A percentile compares a stretch with the other conserved stretches of the same genome.
Conservation (phyloP, 2,113 vertebrate species). For the Rattus rattus region DNA sequence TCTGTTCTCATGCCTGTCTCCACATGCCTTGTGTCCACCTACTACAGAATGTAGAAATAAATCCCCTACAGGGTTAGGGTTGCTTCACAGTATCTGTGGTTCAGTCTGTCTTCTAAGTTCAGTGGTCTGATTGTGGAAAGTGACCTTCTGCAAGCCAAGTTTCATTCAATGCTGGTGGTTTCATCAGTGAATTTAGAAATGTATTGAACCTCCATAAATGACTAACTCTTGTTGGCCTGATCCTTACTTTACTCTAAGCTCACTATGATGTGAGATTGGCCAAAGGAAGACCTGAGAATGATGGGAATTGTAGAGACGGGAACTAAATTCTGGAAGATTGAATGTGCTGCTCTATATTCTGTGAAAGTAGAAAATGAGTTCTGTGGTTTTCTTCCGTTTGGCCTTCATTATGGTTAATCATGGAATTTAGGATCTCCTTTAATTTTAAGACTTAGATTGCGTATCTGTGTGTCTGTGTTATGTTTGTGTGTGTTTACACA, state of each 20-base stretch:
- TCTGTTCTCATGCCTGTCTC: not conserved
- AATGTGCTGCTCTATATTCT: not conserved
- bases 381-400: not conserved
- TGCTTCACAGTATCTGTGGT: not conserved
- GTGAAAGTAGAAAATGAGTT: conserved; percentile 20
- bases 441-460: not conserved
- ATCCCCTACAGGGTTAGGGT: not conserved
- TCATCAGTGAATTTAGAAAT: conserved; percentile 37
- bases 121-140: not conserved
- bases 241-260: not conserved
- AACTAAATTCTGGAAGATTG: not conserved
- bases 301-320: not conserved
- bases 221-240: not conserved
- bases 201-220: not conserved
- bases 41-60: not conserved
- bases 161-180: not conserved
- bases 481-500: not conserved
- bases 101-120: not conserved
- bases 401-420: not conserved
- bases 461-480: not conserved
- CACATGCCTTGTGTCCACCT: not conserved
- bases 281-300: not conserved
- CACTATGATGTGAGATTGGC: not conserved
- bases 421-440: not conserved
- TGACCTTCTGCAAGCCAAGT: not conserved